These are phyloP conservation scores for Denticeps clupeoides DNA, from an alignment of 2,797 vertebrate genomes.

Conservation along the genomic window DNA sequence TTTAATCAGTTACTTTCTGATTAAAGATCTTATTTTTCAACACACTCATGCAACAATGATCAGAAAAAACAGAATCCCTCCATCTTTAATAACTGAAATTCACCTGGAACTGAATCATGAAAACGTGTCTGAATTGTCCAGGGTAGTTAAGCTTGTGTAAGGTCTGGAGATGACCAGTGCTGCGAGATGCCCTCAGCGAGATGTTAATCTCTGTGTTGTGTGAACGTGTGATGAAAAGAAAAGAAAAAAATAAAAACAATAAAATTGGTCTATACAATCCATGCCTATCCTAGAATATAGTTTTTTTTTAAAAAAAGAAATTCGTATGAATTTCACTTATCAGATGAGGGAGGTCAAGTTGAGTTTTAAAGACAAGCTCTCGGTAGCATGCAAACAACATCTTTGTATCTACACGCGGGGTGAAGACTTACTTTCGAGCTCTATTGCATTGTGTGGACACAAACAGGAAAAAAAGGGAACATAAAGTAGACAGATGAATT, in stretches of 20 bases:
- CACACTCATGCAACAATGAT: slow-evolving; percentile 72
- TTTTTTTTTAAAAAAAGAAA: neutral
- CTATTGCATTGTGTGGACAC: slow-evolving; percentile 95
- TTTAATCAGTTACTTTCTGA: slow-evolving; percentile 71
- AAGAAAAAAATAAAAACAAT: neutral
- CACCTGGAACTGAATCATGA: slow-evolving; percentile 42
- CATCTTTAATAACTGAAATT: slow-evolving; percentile 70
- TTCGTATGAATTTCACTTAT: slow-evolving; percentile 93
- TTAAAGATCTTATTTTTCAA: slow-evolving; percentile 64
- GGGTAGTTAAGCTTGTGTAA: too few species aligned
- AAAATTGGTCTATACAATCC: neutral
- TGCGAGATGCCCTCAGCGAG: too few species aligned
- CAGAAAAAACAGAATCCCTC: slow-evolving; percentile 59
- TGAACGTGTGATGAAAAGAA: too few species aligned
- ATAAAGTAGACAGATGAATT: slow-evolving; percentile 95
- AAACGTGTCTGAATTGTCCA: too few species aligned
- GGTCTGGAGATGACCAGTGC: too few species aligned
- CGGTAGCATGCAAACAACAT: slow-evolving; percentile 92
- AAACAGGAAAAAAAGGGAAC: slow-evolving; percentile 91
- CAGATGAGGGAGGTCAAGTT: slow-evolving; percentile 83
- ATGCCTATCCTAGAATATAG: too few species aligned
- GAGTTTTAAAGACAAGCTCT: slow-evolving; percentile 79
- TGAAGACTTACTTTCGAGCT: slow-evolving; percentile 99
- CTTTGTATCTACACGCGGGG: slow-evolving; percentile 77
- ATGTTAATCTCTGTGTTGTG: too few species aligned